These are phyloP conservation scores for Apantesis nais DNA, from an alignment of 2,888 invertebrate genomes.

Conservation along the genomic window DNA sequence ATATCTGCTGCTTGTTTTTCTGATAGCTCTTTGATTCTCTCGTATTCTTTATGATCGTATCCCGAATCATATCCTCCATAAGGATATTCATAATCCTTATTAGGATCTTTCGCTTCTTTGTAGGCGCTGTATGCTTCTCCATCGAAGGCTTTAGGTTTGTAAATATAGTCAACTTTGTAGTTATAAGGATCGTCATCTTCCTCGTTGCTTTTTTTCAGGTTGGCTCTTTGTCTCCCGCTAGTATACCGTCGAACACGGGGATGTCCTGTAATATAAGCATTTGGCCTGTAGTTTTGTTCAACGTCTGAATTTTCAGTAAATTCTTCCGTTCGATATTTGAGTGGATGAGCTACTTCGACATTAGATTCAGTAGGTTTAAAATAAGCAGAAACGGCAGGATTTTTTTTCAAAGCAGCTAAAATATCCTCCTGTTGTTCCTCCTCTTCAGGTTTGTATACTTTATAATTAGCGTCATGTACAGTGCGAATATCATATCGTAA, in stretches of 20 bases:
- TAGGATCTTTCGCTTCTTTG: slow-evolving; percentile 71
- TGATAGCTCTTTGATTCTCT: slow-evolving; percentile 86
- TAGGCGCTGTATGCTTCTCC: slow-evolving; percentile 77
- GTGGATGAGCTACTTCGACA: slow-evolving; percentile 76
- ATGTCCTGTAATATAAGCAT: slow-evolving; percentile 80
- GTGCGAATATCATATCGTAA: slow-evolving; percentile 79
- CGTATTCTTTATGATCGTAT: slow-evolving; percentile 83
- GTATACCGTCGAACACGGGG: slow-evolving; percentile 81
- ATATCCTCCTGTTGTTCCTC: slow-evolving; percentile 74
- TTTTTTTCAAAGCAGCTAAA: slow-evolving; percentile 75
- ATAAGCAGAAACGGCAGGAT: slow-evolving; percentile 76
- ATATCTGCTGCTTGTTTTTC: slow-evolving; percentile 87
- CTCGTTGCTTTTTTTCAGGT: slow-evolving; percentile 66
- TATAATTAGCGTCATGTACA: slow-evolving; percentile 80
- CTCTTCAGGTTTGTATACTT: slow-evolving; percentile 79
- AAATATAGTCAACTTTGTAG: slow-evolving; percentile 78
- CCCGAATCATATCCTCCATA: slow-evolving; percentile 79
- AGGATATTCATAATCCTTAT: slow-evolving; percentile 79
- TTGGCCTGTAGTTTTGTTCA: slow-evolving; percentile 79
- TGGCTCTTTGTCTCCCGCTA: slow-evolving; percentile 75
- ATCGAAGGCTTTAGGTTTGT: slow-evolving; percentile 83
- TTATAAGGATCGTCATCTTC: slow-evolving; percentile 83
- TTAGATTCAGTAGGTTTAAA: slow-evolving; percentile 77
- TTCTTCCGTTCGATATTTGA: slow-evolving; percentile 76
- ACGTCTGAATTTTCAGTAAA: slow-evolving; percentile 66